A percentile compares a stretch with the other conserved stretches of the same genome.
These are phyloP conservation scores for Microdon myrmicae DNA, from an alignment of 2,888 invertebrate genomes.

Conservation along the genomic window DNA sequence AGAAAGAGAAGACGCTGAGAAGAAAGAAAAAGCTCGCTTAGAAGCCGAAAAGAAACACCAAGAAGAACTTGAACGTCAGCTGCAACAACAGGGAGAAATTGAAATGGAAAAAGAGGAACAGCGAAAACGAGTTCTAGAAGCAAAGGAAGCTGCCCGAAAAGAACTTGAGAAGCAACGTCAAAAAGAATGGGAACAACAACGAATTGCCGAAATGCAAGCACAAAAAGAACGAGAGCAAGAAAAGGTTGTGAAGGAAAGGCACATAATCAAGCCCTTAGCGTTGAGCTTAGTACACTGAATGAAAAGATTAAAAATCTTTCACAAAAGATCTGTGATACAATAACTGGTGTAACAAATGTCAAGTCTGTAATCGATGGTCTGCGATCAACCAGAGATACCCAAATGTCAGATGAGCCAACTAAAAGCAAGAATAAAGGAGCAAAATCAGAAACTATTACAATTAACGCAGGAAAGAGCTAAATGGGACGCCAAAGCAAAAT, in stretches of 20 bases:
- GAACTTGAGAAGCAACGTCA: conserved; percentile 96
- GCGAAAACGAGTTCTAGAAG: conserved; percentile 80
- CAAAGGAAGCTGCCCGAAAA: conserved; percentile 80
- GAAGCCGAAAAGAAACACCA: conserved; percentile 82
- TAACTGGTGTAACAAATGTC: conserved; percentile 87
- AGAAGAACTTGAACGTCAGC: conserved; percentile 85
- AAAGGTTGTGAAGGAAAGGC: conserved; percentile 87
- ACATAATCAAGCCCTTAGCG: conserved; percentile 83
- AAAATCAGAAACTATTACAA: conserved; percentile 82
- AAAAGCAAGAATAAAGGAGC: conserved; percentile 84
- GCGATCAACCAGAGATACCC: conserved; percentile 90
- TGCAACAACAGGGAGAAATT: conserved; percentile 81
- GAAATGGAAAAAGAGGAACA: conserved; percentile 82
- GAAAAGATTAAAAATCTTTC: conserved; percentile 80
- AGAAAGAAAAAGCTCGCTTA: conserved; percentile 81
- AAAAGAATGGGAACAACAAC: conserved; percentile 95
- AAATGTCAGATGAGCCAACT: conserved; percentile 86
- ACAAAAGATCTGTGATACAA: conserved; percentile 83
- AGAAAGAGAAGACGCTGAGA: conserved; percentile 89
- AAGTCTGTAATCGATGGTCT: conserved; percentile 97
- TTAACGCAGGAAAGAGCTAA: conserved; percentile 86
- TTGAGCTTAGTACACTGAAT: conserved; percentile 76
- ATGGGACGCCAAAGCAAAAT: conserved; percentile 75
- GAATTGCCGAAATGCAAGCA: conserved; percentile 84
- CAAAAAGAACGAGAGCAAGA: conserved; percentile 88